Conservation (phyloP, 2,113 vertebrate species). For the Cyanoliseus patagonus region DNA sequence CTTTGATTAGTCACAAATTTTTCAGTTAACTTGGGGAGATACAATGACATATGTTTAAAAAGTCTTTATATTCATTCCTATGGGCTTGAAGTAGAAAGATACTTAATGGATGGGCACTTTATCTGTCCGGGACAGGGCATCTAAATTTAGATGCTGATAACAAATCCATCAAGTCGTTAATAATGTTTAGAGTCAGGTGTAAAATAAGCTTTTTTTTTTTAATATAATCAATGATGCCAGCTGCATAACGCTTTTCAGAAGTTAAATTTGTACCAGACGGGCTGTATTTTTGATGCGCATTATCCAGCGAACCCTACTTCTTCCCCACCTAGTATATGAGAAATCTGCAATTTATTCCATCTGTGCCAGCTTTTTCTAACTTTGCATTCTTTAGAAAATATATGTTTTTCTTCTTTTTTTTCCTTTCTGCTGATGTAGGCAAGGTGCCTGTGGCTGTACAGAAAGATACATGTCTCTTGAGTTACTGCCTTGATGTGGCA, state of each 20-base stretch:
- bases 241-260: not conserved
- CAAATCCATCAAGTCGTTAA: not conserved
- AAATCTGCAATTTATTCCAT: not conserved
- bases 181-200: not conserved
- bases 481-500: conserved; percentile 25
- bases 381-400: not conserved
- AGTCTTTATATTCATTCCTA: not conserved
- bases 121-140: not conserved
- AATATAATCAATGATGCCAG: not conserved
- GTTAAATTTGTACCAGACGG: not conserved
- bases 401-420: not conserved
- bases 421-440: conserved; percentile 26
- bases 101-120: not conserved
- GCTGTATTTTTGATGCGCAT: not conserved
- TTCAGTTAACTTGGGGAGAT: not conserved
- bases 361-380: not conserved
- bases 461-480: conserved; percentile 17
- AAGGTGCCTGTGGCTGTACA: conserved; percentile 16
- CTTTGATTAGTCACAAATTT: conserved; percentile 47
- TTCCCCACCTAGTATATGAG: not conserved
- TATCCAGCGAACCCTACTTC: not conserved
- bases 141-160: not conserved
- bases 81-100: not conserved
- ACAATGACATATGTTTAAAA: not conserved
- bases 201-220: not conserved